Evolutionary conservation across 2,113 vertebrate genomes (phyloP), one percentile per base, ranked within the genome.

Genomic region (Noctilio leporinus): DNA sequence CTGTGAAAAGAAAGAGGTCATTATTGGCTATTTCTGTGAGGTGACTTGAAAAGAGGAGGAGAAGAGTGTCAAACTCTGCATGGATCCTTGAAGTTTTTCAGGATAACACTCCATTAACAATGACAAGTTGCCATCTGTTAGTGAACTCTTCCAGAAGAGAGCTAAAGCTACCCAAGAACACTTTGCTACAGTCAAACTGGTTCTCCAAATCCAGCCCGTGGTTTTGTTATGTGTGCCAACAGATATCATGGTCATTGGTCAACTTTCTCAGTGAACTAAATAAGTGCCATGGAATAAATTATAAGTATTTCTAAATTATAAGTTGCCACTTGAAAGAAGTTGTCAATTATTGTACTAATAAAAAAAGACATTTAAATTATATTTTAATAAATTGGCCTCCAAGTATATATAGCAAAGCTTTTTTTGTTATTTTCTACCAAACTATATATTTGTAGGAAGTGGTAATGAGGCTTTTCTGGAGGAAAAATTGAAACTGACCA

Each of bases 111-210:
- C 97, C 95, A 97, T 97, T 96, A 97, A 97, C 97, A 97, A 91
- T 97, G 97, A 98, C 96, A 98, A 98, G 96, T 95, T 95, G 83
- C 97, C 97, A 98, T 98, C 98, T 98, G 97, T 97, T 97, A 96
- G 95, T 96, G 95, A 97, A 94, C 53, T 97, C 64, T 97, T 97
- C 97, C 98, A 98, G 96, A 98, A 96, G 95, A 98, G 97, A 97
- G 96, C 9, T 0, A 22, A 96, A 98, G 51, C 86, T 97, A 73
- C 94, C 97, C 86, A 92, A 98, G 64, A 93, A 97, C 94, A 95
- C 97, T 98, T 96, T 55, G 10, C 89, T 93, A n/a, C 26, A 89
- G 78, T 96, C 91, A 95, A 94, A 98, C 88, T 28, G 55, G 89
- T 76, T 93, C 90, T 92, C 93, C 85, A 62, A 86, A 95, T 78